Evolutionary conservation across 2,797 vertebrate species (phyloP).

Genomic region (Lates japonicus): DNA sequence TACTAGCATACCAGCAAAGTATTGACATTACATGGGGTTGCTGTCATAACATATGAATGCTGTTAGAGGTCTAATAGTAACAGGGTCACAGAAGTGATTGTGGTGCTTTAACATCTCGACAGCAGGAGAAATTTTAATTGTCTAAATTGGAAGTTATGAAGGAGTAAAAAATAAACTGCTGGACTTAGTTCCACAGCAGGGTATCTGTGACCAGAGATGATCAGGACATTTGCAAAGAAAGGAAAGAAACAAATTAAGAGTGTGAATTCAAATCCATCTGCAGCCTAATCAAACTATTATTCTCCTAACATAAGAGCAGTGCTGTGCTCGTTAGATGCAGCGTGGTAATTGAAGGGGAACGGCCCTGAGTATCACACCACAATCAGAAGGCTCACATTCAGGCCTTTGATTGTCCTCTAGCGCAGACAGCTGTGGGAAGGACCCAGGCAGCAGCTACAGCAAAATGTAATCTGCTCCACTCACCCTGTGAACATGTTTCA

Average conservation of each 20-base stretch:
- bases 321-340: slow-evolving; percentile 67
- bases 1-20: slow-evolving; percentile 68
- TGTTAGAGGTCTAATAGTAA: slow-evolving; percentile 59
- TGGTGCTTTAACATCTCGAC: slow-evolving; percentile 35
- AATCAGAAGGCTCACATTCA: slow-evolving; percentile 61
- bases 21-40: slow-evolving; percentile 73
- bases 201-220: slow-evolving; percentile 39
- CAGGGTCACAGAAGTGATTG: slow-evolving; percentile 24
- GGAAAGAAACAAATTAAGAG: slow-evolving; percentile 55
- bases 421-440: slow-evolving; percentile 73
- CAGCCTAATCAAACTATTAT: slow-evolving; percentile 67
- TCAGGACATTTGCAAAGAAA: slow-evolving; percentile 45
- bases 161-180: slow-evolving; percentile 17
- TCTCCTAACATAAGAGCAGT: slow-evolving; percentile 60
- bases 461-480: slow-evolving; percentile 67
- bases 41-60: slow-evolving; percentile 72
- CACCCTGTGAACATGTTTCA: slow-evolving; percentile 47
- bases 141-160: slow-evolving; percentile 27
- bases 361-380: slow-evolving; percentile 59
- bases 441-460: slow-evolving; percentile 53
- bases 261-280: slow-evolving; percentile 44
- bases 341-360: slow-evolving; percentile 69
- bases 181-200: slow-evolving; percentile 30
- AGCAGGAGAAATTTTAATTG: slow-evolving; percentile 29
- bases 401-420: slow-evolving; percentile 71